Evolutionary conservation across 1,140 invertebrate species (phyloP).

Genomic region (Portunus trituberculatus): DNA sequence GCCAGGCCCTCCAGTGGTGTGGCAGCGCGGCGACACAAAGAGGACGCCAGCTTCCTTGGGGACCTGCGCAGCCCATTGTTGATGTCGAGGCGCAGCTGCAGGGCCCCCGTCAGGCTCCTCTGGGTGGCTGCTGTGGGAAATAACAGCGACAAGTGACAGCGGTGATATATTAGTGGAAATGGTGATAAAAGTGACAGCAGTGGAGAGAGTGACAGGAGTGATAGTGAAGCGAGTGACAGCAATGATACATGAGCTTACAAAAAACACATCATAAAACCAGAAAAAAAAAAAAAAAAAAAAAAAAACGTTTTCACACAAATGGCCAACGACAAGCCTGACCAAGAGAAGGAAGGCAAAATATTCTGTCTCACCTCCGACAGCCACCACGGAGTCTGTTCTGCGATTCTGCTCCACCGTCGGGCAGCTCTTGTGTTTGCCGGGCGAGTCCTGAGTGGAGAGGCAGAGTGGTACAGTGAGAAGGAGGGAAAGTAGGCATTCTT

Average conservation of each 20-base stretch:
- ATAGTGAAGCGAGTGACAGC: too few relatives aligned
- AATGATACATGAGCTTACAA: too few relatives aligned
- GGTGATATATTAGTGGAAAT: too few relatives aligned
- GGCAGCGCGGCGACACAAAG: neutral
- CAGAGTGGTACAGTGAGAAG: too few relatives aligned
- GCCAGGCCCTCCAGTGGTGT: conserved; percentile 55
- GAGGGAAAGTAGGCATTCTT: too few relatives aligned
- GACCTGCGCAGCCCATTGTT: conserved; percentile 49
- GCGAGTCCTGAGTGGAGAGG: conserved; percentile 68
- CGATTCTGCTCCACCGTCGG: conserved; percentile 49
- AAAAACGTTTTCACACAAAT: neutral
- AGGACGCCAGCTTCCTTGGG: conserved; percentile 30
- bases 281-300: too few relatives aligned
- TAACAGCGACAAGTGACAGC: too few relatives aligned
- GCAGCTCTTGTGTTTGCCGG: conserved; percentile 75
- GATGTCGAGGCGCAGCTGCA: neutral
- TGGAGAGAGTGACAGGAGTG: too few relatives aligned
- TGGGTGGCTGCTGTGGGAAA: neutral
- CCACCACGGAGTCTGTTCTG: neutral
- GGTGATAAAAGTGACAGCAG: too few relatives aligned
- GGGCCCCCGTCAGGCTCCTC: neutral
- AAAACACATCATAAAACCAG: too few relatives aligned
- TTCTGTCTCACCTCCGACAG: neutral
- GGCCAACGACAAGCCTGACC: too few relatives aligned
- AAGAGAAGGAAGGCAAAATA: too few relatives aligned